Evolutionary conservation across 2,113 vertebrate species (phyloP).

Genomic region (Edolisoma coerulescens): DNA sequence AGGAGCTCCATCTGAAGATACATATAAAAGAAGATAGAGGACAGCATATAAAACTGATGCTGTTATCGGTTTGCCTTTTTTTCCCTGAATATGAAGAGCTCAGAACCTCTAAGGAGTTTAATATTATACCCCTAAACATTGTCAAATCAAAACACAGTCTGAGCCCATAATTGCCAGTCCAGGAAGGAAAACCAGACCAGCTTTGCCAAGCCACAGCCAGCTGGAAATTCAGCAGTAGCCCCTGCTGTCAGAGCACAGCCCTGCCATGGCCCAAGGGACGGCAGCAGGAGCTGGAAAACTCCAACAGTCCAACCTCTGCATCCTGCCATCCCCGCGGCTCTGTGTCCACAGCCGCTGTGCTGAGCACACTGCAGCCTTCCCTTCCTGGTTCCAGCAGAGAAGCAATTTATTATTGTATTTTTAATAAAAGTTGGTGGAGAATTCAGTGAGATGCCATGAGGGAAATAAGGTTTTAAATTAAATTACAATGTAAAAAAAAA

Average conservation of each 20-base stretch:
- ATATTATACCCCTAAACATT: not conserved
- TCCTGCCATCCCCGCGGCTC: not conserved
- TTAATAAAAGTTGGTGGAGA: not conserved
- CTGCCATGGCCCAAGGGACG: not conserved
- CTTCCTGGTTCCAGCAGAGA: not conserved
- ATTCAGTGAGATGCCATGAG: not conserved
- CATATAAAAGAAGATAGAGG: not conserved
- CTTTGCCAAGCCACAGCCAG: not conserved
- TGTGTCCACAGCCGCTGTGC: no score
- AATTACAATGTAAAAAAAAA: not conserved
- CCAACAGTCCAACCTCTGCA: rapidly evolving
- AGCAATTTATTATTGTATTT: not conserved
- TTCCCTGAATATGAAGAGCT: not conserved
- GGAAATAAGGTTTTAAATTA: not conserved
- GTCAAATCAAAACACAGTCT: not conserved
- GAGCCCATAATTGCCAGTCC: rapidly evolving
- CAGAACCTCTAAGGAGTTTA: not conserved
- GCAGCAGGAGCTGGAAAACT: not conserved
- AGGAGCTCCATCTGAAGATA: not conserved
- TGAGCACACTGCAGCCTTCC: not conserved
- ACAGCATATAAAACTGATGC: not conserved
- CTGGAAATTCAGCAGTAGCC: not conserved
- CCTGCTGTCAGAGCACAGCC: not conserved
- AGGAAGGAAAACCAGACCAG: not conserved
- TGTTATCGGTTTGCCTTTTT: not conserved